Evolutionary conservation across 2,888 invertebrate species (phyloP).

Genomic region (Saturnia japonica): DNA sequence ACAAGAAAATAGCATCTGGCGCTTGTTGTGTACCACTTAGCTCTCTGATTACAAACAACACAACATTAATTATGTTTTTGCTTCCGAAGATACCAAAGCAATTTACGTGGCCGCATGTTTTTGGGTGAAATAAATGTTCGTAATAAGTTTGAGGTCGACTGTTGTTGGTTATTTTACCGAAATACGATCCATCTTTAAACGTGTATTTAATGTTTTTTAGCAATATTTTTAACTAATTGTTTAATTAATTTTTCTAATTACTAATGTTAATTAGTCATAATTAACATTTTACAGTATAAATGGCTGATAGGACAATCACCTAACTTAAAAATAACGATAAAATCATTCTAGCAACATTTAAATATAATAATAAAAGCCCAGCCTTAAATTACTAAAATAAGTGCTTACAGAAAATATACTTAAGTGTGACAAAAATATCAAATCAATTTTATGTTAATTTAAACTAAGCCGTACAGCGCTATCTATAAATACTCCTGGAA

Average conservation of each 20-base stretch:
- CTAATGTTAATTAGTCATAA: neutral
- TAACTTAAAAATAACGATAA: too few species aligned
- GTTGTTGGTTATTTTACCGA: conserved; percentile 37
- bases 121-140: conserved; percentile 64
- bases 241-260: neutral
- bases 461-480: too few species aligned
- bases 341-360: too few species aligned
- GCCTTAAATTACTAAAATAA: too few species aligned
- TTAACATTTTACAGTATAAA: neutral
- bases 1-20: conserved; percentile 53
- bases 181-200: neutral
- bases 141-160: conserved; percentile 57
- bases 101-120: conserved; percentile 64
- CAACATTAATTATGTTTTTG: conserved; percentile 76
- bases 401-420: too few species aligned
- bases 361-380: too few species aligned
- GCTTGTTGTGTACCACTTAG: conserved; percentile 54
- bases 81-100: conserved; percentile 65
- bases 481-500: too few species aligned
- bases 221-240: neutral
- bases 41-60: conserved; percentile 72
- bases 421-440: too few species aligned
- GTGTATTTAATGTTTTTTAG: neutral
- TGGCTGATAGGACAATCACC: neutral
- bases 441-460: too few species aligned